Evolutionary conservation across 1,140 invertebrate genomes (phyloP).

Genomic region (Papilio xuthus): DNA sequence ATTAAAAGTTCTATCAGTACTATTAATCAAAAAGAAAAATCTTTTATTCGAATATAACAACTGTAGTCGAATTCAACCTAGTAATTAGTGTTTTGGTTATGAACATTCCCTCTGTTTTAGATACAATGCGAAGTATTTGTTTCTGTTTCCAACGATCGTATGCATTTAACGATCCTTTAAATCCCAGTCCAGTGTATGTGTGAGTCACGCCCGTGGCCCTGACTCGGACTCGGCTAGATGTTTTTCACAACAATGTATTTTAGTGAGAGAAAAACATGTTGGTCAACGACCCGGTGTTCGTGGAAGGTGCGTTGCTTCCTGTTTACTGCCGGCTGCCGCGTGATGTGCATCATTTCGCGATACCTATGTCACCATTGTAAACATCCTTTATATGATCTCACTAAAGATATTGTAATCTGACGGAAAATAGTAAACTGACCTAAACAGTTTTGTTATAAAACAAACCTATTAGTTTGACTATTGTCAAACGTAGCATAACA

Average conservation of each 20-base stretch:
- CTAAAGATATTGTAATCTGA: neutral
- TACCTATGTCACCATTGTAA: neutral
- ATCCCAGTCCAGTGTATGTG: neutral
- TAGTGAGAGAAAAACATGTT: slow-evolving; percentile 32
- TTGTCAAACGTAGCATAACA: no score
- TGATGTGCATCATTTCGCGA: slow-evolving; percentile 25
- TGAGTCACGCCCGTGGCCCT: slow-evolving; percentile 27
- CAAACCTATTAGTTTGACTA: no score
- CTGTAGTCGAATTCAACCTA: no score
- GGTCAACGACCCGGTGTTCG: slow-evolving; percentile 36
- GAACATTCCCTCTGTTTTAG: neutral
- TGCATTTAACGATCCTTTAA: slow-evolving; percentile 19
- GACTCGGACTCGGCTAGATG: slow-evolving; percentile 20
- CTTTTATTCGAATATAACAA: no score
- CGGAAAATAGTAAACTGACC: neutral
- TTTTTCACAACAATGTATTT: slow-evolving; percentile 35
- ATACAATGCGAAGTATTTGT: neutral
- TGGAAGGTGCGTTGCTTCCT: slow-evolving; percentile 26
- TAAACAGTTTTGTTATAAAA: no score
- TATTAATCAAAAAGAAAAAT: no score
- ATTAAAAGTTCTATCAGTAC: no score
- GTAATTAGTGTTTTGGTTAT: no score
- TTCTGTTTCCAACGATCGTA: slow-evolving; percentile 24
- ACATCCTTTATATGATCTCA: neutral
- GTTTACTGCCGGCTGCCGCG: slow-evolving; percentile 3